phyloP scores from a whole-genome alignment of 2,888 invertebrate species.

The Trichacis sp. region DNA sequence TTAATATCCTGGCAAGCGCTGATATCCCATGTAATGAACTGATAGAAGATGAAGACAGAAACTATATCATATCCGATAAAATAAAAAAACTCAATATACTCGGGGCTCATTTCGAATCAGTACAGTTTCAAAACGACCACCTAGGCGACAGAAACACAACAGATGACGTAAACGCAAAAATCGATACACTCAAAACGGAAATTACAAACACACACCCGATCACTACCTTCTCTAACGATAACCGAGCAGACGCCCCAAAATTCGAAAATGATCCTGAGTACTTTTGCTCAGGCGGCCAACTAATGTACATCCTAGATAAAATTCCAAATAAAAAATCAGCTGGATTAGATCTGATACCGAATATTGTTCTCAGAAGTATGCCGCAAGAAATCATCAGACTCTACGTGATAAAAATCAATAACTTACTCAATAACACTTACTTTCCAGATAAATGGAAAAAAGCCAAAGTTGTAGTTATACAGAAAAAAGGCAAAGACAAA shows the following conservation, averaged over 20 bases:
- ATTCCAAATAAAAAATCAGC: slow-evolving; percentile 16
- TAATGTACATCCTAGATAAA: background rate
- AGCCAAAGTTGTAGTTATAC: slow-evolving; percentile 43
- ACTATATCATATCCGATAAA: slow-evolving; percentile 6
- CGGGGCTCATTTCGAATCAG: slow-evolving; percentile 7
- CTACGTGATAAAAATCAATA: slow-evolving; percentile 27
- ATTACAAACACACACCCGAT: background rate
- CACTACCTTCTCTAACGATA: background rate
- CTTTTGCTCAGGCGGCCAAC: background rate
- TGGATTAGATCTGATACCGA: slow-evolving; percentile 17
- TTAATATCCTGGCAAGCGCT: background rate
- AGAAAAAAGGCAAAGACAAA: slow-evolving; percentile 10
- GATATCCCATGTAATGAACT: background rate
- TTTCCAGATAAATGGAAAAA: slow-evolving; percentile 47
- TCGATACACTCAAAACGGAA: background rate
- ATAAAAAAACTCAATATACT: slow-evolving; percentile 14
- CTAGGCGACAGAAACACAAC: background rate
- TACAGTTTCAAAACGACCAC: background rate
- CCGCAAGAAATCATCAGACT: slow-evolving; percentile 1
- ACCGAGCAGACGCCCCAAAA: background rate
- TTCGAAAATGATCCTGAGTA: background rate
- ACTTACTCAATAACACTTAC: slow-evolving; percentile 43
- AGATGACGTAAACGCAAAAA: background rate
- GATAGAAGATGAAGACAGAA: background rate
- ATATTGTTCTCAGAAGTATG: slow-evolving; percentile 17